Evolutionary conservation across 2,888 invertebrate genomes (phyloP), one percentile per base, ranked within the genome.

Genomic region (Calliopum simillimum): DNA sequence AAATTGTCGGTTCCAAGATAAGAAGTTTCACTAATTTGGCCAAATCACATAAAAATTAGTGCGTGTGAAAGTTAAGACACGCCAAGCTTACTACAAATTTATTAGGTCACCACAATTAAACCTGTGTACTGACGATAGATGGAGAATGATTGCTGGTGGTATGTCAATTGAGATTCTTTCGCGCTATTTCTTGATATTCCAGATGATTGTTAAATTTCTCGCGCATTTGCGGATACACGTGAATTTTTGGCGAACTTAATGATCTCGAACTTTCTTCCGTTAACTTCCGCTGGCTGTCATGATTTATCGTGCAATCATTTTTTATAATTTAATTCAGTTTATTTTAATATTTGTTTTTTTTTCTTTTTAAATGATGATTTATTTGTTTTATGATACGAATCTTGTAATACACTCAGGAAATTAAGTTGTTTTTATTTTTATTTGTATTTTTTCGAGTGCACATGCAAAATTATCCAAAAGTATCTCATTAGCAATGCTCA

Each of bases 1-100:
- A 51, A 53, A 19, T 12, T 33, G 33, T 33, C 25, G 56, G 5
- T 56, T 58, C 16, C 56, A 33, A 41, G 33, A 41, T 58, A 41
- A 33, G 13, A 58, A 58, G 13, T 43, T 69, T 44, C 47, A 41
- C 58, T 49, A 63, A 63, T 64, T 49, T 63, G 25, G 5, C 47
- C 47, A 63, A 63, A 43, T 19, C 19, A 51, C 43, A 16, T 44
- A 5, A 61, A 44, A 19, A 12, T n/a, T 43, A 43, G 8, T 19
- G 41, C 46, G 23, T 49, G 63, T 49, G 63, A 64, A 64, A 64
- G 63, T 64, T 51, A 16, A 55, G 44, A 72, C 43, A 8, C 66
- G 66, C 61, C 62, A 12, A 65, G 23, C 70, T 72, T 69, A 72
- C 75, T 74, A 77, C 51, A 75, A 71, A 70, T 75, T 72, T 41